These are phyloP conservation scores for Drosophila histrio DNA, from an alignment of 2,888 invertebrate species.

Conservation along the genomic window DNA sequence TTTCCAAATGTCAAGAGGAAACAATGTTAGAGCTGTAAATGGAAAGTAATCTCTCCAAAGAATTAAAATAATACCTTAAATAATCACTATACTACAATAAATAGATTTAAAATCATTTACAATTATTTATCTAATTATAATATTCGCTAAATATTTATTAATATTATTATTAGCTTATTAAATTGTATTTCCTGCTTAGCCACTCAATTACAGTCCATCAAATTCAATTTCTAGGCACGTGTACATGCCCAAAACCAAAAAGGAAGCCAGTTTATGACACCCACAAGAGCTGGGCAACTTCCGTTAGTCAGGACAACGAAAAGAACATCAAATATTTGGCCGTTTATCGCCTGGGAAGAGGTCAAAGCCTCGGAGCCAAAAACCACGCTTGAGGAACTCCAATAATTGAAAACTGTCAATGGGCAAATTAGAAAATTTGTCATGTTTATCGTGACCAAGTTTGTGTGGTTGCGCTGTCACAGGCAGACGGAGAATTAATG, in stretches of 20 bases:
- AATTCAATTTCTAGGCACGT: slow-evolving; percentile 12
- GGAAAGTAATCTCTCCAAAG: too few relatives aligned
- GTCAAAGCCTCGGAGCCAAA: slow-evolving; percentile 5
- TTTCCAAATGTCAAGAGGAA: too few relatives aligned
- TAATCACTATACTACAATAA: too few relatives aligned
- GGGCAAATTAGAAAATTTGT: slow-evolving; percentile 75
- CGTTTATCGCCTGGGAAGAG: slow-evolving; percentile 32
- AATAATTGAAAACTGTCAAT: slow-evolving; percentile 80
- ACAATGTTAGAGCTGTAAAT: too few relatives aligned
- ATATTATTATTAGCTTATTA: background rate
- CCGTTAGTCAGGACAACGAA: slow-evolving; percentile 33
- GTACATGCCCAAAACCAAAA: background rate
- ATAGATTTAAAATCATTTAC: background rate
- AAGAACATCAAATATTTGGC: slow-evolving; percentile 6
- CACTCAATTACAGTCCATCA: slow-evolving; percentile 1
- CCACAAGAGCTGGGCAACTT: slow-evolving; percentile 32
- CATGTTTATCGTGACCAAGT: slow-evolving; percentile 65
- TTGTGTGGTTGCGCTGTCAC: slow-evolving; percentile 28
- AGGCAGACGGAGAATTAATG: slow-evolving; percentile 40
- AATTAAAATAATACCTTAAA: too few relatives aligned
- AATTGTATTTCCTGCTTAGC: background rate
- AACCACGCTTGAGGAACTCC: slow-evolving; percentile 64
- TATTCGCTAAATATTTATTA: background rate
- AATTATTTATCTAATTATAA: background rate
- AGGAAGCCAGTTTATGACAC: slow-evolving; percentile 5